Percentiles rank a stretch among this genome's conserved stretches.
phyloP scores from a whole-genome alignment of 2,797 vertebrate genomes.

The Liasis olivaceus region DNA sequence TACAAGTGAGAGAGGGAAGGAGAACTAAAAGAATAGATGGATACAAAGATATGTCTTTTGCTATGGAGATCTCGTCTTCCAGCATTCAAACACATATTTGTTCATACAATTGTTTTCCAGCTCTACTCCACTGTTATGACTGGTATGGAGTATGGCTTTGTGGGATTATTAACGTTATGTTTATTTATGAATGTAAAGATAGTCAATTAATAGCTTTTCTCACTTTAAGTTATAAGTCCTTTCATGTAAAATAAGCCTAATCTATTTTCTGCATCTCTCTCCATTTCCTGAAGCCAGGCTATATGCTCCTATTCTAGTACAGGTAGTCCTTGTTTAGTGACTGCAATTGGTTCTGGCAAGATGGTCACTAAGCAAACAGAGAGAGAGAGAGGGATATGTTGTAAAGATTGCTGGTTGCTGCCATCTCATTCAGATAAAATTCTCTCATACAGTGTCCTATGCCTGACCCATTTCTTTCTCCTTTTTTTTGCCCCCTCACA shows the following conservation, averaged over 20 bases:
- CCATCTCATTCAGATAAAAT: background rate
- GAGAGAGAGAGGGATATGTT: background rate
- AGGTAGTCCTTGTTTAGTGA: background rate
- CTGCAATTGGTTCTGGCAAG: background rate
- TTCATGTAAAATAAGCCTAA: background rate
- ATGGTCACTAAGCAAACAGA: background rate
- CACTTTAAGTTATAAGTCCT: background rate
- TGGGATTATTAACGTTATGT: background rate
- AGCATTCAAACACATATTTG: background rate
- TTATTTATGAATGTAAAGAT: background rate
- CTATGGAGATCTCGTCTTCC: background rate
- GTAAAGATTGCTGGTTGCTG: background rate
- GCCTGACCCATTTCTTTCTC: background rate
- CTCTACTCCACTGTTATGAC: background rate
- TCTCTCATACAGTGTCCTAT: background rate
- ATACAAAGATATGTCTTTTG: background rate
- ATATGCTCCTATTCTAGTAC: background rate
- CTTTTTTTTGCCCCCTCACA: background rate
- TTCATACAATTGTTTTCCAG: background rate
- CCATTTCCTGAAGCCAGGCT: background rate
- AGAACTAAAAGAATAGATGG: background rate
- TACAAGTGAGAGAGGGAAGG: background rate
- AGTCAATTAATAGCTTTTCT: background rate
- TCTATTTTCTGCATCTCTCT: background rate
- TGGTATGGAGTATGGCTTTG: background rate